Base-by-base conservation (phyloP, 2,888 invertebrate genomes). In the Phorcus lineatus region DNA sequence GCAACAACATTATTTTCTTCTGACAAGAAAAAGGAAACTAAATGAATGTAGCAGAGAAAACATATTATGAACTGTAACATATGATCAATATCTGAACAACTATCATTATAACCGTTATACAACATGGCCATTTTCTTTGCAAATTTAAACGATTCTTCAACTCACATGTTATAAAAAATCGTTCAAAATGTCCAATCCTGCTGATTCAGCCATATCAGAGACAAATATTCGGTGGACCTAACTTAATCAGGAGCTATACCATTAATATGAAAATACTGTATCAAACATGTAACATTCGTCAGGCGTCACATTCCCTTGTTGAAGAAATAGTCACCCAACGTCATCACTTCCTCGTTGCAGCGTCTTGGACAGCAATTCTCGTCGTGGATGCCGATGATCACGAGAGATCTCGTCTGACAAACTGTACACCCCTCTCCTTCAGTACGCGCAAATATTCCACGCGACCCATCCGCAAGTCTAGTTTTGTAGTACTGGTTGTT, bases 301-400 rank as follows among this genome's bases (percentile, higher is more conserved):
- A 22, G 22, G 16, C 4, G 0, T 53, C 54, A 82, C 74, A 83
- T 47, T 4, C 80, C 83, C 40, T 81, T 81, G 22, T 31, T 74
- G 24, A 77, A 36, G 77, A 83, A 81, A 77, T 86, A 90, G 81
- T 90, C 90, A 0, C 90, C 89, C 7, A 90, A 82, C 74, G 86
- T 86, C 90, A 90, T 90, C 28, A 90, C 86, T 62, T 90, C 86
- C 76, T 88, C 87, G 80, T 90, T 90, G 76, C 88, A 89, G 19
- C 79, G 79, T 22, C 82, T 80, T 19, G 87, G 82, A 40, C 81
- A 79, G 0, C 86, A 87, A 0, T 74, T 81, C 9, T 83, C 78
- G 74, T 88, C 88, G 80, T 88, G 88, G 0, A 88, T 81, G 4
- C 87, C 88, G 0, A 90, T 82, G 22, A 90, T 86, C 6, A 90